A percentile compares a stretch with the other conserved stretches of the same genome.
Conservation (phyloP, 2,888 invertebrate genomes). For the Leistus spinibarbis region DNA sequence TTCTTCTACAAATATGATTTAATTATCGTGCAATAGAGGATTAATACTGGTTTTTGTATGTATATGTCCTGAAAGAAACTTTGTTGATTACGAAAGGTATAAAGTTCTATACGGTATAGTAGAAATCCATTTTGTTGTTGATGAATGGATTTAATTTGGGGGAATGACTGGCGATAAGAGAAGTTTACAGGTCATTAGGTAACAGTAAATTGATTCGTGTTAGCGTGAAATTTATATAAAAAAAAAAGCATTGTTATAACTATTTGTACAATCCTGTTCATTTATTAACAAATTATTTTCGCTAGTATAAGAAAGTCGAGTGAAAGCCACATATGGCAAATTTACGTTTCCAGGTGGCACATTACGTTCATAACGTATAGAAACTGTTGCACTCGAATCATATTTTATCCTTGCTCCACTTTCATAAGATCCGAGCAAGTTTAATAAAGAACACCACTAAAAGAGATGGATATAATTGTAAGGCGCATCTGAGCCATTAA, state of each 20-base stretch:
- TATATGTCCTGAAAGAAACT: background rate
- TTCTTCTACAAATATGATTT: too few species aligned
- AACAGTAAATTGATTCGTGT: background rate
- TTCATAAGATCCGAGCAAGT: background rate
- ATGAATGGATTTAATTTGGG: background rate
- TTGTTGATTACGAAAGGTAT: background rate
- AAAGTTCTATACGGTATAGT: background rate
- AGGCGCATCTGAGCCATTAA: background rate
- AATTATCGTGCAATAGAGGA: background rate
- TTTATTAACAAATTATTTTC: too few species aligned
- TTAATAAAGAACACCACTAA: background rate
- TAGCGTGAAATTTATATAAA: background rate
- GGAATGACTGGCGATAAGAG: background rate
- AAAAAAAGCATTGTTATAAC: background rate
- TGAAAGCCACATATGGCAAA: too few species aligned
- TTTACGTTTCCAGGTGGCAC: too few species aligned
- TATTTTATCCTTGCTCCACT: too few species aligned
- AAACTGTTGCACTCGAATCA: too few species aligned
- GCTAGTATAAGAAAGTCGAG: too few species aligned
- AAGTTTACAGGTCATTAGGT: background rate
- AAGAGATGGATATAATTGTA: background rate
- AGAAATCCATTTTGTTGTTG: background rate
- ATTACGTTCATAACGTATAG: too few species aligned
- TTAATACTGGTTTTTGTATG: background rate
- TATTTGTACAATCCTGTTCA: too few species aligned